Percentiles rank a stretch among this genome's conserved stretches.
Conservation (phyloP, 2,797 vertebrate species). For the Sparidentex hasta region DNA sequence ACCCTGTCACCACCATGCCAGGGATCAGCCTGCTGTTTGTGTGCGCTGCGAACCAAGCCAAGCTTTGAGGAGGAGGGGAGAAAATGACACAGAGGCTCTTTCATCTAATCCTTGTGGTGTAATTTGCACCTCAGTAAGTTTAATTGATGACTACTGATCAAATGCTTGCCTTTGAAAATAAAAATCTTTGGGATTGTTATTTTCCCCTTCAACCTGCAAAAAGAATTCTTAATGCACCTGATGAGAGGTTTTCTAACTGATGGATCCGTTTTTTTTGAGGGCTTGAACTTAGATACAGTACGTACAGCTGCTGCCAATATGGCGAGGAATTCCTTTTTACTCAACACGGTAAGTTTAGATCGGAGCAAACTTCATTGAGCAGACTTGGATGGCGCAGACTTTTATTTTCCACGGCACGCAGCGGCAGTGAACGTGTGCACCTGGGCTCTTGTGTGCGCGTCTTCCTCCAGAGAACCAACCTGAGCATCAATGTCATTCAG, state of each 20-base stretch:
- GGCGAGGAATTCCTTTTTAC: constrained; percentile 33
- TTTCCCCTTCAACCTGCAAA: constrained; percentile 82
- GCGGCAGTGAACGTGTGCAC: constrained; percentile 56
- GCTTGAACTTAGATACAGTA: constrained; percentile 62
- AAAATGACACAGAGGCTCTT: constrained; percentile 85
- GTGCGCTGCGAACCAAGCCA: constrained; percentile 72
- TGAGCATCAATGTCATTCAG: constrained; percentile 82
- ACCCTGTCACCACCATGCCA: constrained; percentile 83
- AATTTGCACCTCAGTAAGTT: constrained; percentile 86
- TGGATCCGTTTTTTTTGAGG: constrained; percentile 72
- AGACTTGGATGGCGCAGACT: constrained; percentile 49
- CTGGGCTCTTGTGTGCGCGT: constrained; percentile 42
- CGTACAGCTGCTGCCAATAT: constrained; percentile 41
- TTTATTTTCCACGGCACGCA: constrained; percentile 27
- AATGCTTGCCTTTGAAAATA: constrained; percentile 86
- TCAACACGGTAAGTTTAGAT: constrained; percentile 43
- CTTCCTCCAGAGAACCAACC: constrained; percentile 78
- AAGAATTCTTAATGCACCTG: constrained; percentile 87
- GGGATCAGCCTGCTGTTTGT: constrained; percentile 81
- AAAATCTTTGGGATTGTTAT: constrained; percentile 83
- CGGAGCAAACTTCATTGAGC: constrained; percentile 57
- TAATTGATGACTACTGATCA: constrained; percentile 90
- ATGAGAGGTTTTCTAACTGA: constrained; percentile 72
- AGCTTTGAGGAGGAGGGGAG: constrained; percentile 80
- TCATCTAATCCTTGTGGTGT: constrained; percentile 87